phyloP scores from a whole-genome alignment of 2,888 invertebrate species.

The Philaethria dido region DNA sequence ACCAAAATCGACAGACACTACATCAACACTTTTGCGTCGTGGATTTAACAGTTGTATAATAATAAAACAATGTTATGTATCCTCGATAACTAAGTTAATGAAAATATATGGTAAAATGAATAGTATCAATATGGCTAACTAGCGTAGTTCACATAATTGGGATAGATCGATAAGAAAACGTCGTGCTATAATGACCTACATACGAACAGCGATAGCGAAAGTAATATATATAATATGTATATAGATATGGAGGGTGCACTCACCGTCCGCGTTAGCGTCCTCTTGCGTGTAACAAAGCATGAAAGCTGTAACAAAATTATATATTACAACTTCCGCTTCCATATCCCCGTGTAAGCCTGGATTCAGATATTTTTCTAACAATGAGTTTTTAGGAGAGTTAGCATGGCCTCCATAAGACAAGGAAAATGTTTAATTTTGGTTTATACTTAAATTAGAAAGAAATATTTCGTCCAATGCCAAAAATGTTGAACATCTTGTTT shows the following conservation, averaged over 20 bases:
- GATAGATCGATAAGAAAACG: slow-evolving; percentile 47
- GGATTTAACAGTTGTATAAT: too few relatives aligned
- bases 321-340: slow-evolving; percentile 51
- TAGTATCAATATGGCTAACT: not conserved
- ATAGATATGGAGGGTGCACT: slow-evolving; percentile 60
- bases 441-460: too few relatives aligned
- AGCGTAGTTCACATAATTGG: not conserved
- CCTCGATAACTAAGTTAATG: not conserved
- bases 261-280: slow-evolving; percentile 95
- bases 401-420: too few relatives aligned
- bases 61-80: too few relatives aligned
- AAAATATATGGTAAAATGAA: not conserved
- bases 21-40: too few relatives aligned
- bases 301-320: slow-evolving; percentile 91
- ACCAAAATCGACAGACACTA: too few relatives aligned
- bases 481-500: too few relatives aligned
- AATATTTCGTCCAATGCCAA: too few relatives aligned
- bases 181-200: slow-evolving; percentile 61
- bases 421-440: too few relatives aligned
- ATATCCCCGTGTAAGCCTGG: slow-evolving; percentile 2
- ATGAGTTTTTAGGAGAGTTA: too few relatives aligned
- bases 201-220: slow-evolving; percentile 72
- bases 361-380: not conserved
- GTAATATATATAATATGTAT: slow-evolving; percentile 51
- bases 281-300: slow-evolving; percentile 97